Percentiles rank a stretch among this genome's conserved stretches.
These are phyloP conservation scores for Oreotragus oreotragus DNA, from an alignment of 2,113 vertebrate species.

Conservation along the genomic window DNA sequence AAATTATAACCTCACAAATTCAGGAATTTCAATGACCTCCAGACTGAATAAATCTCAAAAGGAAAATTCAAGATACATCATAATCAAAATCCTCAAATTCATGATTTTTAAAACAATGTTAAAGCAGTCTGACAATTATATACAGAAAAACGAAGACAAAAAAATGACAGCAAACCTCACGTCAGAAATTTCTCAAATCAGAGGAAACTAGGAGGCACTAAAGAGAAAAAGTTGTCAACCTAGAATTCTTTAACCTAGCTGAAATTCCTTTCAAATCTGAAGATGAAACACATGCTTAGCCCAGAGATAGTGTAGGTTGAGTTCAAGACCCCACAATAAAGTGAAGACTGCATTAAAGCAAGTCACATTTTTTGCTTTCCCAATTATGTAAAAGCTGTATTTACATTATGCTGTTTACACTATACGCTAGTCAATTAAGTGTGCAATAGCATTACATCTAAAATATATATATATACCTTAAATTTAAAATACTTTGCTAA, in stretches of 20 bases:
- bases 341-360: not conserved
- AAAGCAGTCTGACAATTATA: not conserved
- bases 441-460: not conserved
- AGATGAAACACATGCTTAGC: not conserved
- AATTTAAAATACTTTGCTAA: not conserved
- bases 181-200: not conserved
- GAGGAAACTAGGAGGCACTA: not conserved
- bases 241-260: not conserved
- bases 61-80: not conserved
- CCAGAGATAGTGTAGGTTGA: not conserved
- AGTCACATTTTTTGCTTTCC: not conserved
- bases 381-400: not conserved
- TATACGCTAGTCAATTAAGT: not conserved
- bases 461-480: not conserved
- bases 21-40: not conserved
- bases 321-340: not conserved
- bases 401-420: not conserved
- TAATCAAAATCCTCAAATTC: not conserved
- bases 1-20: not conserved
- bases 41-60: not conserved
- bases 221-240: not conserved
- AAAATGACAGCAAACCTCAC: not conserved
- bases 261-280: not conserved
- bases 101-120: not conserved
- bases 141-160: conserved; percentile 15